Evolutionary conservation across 1,140 invertebrate species (phyloP), one percentile per base, ranked within the genome.

Genomic region (Pachypsylla venusta): DNA sequence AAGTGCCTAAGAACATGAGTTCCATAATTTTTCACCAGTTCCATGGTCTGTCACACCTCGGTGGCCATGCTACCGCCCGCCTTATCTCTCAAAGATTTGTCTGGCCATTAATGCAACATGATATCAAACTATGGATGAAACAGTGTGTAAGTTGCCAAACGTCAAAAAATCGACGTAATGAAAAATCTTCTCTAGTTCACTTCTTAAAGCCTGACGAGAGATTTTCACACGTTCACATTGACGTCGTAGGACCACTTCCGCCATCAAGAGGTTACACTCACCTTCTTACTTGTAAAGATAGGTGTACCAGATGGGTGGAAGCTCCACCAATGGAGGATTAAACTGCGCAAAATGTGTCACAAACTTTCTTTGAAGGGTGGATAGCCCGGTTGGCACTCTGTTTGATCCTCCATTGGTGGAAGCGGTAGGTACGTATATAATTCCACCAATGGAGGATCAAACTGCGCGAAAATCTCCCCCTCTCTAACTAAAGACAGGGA

Each of bases 31-130:
- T 74, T 58, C 40, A 69, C 0, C 40, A 12, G 1, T 1, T 73
- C 13, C 70, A 75, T 58, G 54, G 59, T 1, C 53, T 72, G 2
- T 55, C 62, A 39, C 70, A 74, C 60, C 69, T 71, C 13, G 69
- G 69, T 16, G 25, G 13, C 0, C 60, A 60, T 57, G 67, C 66
- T 53, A 69, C 71, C 62, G 10, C 30, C 7, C 55, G 39, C 10
- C 22, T 35, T 4, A 19, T 35, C 48, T 19, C 25, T 12, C 4
- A 24, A 48, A 22, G 54, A 19, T 61, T 30, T 14, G 27, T 16
- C 10, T 63, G 35, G 53, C 26, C 56, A 1, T 16, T 25, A 57
- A 22, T 60, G 1, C 24, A 57, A 42, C 55, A 53, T 26, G 59
- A 56, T 30, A 19, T 26, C n/a, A 2, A 27, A 4, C 0, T 1